These are phyloP conservation scores for mouse (Mus musculus) DNA, from an alignment of 2,113 vertebrate species.

Conservation along the genomic window DNA sequence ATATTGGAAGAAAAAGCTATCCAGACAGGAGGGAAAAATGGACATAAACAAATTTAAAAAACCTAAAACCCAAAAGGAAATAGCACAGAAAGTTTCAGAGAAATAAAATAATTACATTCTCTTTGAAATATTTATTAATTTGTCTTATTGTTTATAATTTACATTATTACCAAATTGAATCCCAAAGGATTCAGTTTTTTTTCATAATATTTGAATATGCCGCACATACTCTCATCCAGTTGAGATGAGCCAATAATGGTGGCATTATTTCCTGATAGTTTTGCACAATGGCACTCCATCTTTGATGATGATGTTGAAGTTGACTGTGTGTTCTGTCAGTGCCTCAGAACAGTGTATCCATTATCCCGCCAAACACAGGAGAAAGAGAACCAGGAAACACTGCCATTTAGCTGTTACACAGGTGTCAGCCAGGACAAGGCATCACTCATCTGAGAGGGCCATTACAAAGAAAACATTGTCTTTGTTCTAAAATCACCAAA, in stretches of 20 bases:
- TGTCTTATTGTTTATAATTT: neutral
- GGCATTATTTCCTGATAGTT: neutral
- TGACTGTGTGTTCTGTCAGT: neutral
- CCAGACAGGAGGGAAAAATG: neutral
- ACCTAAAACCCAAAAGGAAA: neutral
- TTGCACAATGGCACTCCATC: neutral
- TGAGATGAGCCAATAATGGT: neutral
- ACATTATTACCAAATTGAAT: neutral
- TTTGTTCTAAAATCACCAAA: neutral
- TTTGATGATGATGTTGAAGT: neutral
- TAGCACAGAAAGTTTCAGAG: constrained; percentile 13
- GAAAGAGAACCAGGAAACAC: neutral
- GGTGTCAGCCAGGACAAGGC: neutral
- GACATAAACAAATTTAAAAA: neutral
- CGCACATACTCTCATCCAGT: neutral
- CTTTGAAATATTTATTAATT: constrained; percentile 5
- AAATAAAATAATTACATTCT: neutral
- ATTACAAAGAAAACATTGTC: neutral
- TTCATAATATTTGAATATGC: neutral
- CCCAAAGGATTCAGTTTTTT: neutral
- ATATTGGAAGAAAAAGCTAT: constrained; percentile 38
- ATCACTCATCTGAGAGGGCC: neutral
- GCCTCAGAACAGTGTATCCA: neutral
- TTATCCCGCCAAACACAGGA: neutral
- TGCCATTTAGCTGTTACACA: neutral